Base-by-base conservation (phyloP, 2,797 vertebrate genomes). In the Tragopan temminckii region DNA sequence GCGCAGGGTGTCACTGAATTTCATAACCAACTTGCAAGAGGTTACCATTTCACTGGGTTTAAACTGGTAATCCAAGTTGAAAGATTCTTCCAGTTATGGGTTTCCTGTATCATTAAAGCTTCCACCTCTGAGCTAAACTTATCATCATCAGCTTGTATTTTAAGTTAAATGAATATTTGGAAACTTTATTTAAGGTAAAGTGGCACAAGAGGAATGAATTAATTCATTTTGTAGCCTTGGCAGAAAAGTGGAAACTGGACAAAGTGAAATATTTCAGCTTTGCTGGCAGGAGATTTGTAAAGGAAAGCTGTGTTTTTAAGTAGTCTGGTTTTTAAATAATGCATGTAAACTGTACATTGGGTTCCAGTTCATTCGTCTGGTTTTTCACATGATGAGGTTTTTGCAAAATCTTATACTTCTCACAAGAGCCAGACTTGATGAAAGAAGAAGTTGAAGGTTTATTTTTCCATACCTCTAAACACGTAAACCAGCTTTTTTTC, bases 251-350 rank as follows among this genome's bases (percentile, higher is more conserved):
- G 64, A 55, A 76, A 89, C 64, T 50, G 57, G 42, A 77, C 46
- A 82, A 81, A 86, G 63, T 74, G 23, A 89, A 88, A 74, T 63
- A 66, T 76, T 93, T 95, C 63, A 64, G 24, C 63, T 90, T 88
- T 74, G 3, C 71, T 95, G 69, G 57, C 55, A 70, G 61, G 48
- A 68, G 6, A 24, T 75, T 55, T 1, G 0, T 42, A 64, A 83
- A 62, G 12, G 24, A 80, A 67, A 40, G 55, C 35, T 29, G 27
- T 80, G 61, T 52, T 94, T 93, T 78, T 77, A 84, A 27, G 42
- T 29, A 72, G 19, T 58, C 46, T 80, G 59, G 25, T 50, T 89
- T 92, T 80, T 92, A 81, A 88, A 48, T 50, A 58, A 69, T 72
- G 18, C 15, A 10, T 75, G 9, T 36, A 78, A 85, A 68, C 12